Conservation (phyloP, 2,888 invertebrate species). For the Theodoxus fluviatilis region DNA sequence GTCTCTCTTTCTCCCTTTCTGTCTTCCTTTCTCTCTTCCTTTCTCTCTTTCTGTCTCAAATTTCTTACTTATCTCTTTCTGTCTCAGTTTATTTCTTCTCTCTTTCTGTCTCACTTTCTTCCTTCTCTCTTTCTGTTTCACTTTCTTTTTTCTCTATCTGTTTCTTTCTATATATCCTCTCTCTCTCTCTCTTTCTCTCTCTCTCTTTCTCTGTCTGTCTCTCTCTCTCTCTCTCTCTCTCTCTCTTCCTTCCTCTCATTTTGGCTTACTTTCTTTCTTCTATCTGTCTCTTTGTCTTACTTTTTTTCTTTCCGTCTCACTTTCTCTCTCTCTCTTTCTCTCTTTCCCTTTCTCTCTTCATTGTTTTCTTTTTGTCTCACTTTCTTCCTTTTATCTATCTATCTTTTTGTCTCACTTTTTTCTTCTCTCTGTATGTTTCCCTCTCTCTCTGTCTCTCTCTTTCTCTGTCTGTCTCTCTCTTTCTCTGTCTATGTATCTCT, state of each 20-base stretch:
- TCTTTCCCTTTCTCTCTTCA: not conserved
- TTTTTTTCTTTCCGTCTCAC: not conserved
- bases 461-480: not conserved
- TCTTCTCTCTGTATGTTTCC: not conserved
- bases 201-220: not conserved
- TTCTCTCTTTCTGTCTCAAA: not conserved
- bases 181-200: not conserved
- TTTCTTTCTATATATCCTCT: not conserved
- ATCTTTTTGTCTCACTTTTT: not conserved
- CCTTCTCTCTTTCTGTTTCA: not conserved
- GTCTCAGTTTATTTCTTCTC: not conserved
- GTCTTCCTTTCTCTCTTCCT: not conserved
- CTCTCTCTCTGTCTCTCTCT: not conserved
- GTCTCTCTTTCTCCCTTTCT: not conserved
- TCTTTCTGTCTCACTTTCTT: not conserved
- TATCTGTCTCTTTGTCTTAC: not conserved
- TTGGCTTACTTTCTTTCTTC: not conserved
- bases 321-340: not conserved
- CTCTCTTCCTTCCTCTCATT: not conserved
- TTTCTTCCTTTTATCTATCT: not conserved
- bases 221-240: not conserved
- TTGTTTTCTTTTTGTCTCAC: not conserved
- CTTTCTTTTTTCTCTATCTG: not conserved
- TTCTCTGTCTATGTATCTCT: not conserved
- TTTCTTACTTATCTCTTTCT: not conserved